Percentiles rank a stretch among this genome's conserved stretches.
Conservation (phyloP, 2,888 invertebrate species). For the Rosalia funebris region DNA sequence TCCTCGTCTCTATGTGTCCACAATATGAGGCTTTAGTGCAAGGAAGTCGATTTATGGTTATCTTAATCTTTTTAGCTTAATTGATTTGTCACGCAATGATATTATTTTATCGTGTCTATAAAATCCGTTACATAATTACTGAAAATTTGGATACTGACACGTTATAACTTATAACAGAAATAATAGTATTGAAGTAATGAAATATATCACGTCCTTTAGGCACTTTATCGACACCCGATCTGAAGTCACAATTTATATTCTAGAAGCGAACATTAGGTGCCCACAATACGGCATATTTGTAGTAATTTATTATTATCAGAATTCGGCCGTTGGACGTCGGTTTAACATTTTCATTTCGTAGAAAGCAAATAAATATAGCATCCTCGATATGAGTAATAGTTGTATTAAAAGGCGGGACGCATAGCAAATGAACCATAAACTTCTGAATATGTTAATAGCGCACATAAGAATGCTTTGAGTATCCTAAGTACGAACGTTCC, state of each 20-base stretch:
- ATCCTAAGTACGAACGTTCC: slow-evolving; percentile 27
- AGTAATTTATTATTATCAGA: slow-evolving; percentile 14
- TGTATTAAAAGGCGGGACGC: slow-evolving; percentile 36
- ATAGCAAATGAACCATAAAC: slow-evolving; percentile 44
- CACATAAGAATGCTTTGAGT: slow-evolving; percentile 39
- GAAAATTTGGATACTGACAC: too few species aligned
- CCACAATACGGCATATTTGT: slow-evolving; percentile 11
- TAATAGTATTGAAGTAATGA: neutral
- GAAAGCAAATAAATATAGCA: slow-evolving; percentile 38
- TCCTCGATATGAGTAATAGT: slow-evolving; percentile 32
- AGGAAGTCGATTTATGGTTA: too few species aligned
- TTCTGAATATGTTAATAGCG: slow-evolving; percentile 45
- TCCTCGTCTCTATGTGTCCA: too few species aligned
- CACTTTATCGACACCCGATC: slow-evolving; percentile 2
- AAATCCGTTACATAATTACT: too few species aligned
- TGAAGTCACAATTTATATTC: slow-evolving; percentile 22
- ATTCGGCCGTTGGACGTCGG: slow-evolving; percentile 23
- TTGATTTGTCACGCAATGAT: too few species aligned
- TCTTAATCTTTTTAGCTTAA: too few species aligned
- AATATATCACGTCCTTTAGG: slow-evolving; percentile 3
- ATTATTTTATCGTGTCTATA: too few species aligned
- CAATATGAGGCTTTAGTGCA: too few species aligned
- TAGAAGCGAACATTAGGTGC: slow-evolving; percentile 9
- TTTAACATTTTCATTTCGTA: slow-evolving; percentile 34
- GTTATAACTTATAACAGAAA: neutral